These are phyloP conservation scores for Labia minor DNA, from an alignment of 2,888 invertebrate genomes.

Conservation along the genomic window DNA sequence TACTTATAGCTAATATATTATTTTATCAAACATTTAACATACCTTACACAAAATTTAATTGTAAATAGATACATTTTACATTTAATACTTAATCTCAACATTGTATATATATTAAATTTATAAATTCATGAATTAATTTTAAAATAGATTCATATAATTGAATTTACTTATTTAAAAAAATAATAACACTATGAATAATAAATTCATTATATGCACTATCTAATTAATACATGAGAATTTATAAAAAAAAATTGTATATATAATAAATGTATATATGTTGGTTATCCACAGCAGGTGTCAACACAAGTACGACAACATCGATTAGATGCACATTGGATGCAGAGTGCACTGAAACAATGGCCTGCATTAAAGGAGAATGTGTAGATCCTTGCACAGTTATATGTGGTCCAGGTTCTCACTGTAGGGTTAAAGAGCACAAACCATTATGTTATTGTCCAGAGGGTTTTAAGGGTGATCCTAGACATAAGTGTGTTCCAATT, in stretches of 20 bases:
- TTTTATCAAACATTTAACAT: constrained; percentile 15
- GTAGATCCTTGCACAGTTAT: constrained; percentile 70
- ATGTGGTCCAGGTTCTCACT: constrained; percentile 60
- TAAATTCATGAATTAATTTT: background rate
- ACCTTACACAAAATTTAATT: constrained; percentile 9
- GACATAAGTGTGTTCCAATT: constrained; percentile 21
- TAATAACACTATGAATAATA: no score
- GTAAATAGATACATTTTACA: background rate
- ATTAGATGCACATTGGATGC: constrained; percentile 69
- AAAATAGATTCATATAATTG: background rate
- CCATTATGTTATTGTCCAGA: constrained; percentile 60
- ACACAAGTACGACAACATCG: constrained; percentile 27
- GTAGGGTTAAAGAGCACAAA: constrained; percentile 70
- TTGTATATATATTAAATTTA: background rate
- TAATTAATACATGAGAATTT: background rate
- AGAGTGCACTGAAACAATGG: constrained; percentile 72
- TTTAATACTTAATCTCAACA: background rate
- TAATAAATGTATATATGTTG: constrained; percentile 30
- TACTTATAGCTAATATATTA: constrained; percentile 28
- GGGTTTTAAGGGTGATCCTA: constrained; percentile 27
- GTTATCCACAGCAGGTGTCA: constrained; percentile 37
- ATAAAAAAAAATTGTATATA: background rate
- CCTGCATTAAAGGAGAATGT: constrained; percentile 72
- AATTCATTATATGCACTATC: background rate
- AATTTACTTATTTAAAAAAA: background rate